Base-by-base conservation (phyloP, 2,797 vertebrate species). In the Leptodactylus fallax region DNA sequence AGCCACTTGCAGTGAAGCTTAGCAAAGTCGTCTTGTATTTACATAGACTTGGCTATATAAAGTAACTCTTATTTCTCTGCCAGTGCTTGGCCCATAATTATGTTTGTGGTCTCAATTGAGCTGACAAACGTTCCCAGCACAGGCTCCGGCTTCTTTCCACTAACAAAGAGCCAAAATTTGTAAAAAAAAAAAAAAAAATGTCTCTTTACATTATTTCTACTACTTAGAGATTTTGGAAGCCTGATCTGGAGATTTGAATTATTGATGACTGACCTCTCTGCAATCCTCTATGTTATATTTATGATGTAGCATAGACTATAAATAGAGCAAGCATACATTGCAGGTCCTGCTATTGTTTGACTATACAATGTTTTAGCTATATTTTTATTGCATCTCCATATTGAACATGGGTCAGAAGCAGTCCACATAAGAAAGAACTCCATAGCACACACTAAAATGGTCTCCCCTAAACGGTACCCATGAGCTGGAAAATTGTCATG, bases 11-110 rank as follows among this genome's bases (percentile, higher is more conserved):
- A 49, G 87, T 53, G 56, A 56, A 85, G 27, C 78, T 80, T 19
- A 90, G 60, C 12, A 87, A 85, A 79, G 27, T 21, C 16, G 36
- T 86, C 47, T 83, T 74, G 86, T 63, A 85, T 0, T 58, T 81
- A 60, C 79, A 60, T 45, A 53, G 49, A 85, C 87, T 63, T 67
- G 81, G 19, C 90, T 88, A 88, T 90, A 91, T 88, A 91, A 92
- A 92, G 90, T 87, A 93, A 90, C 89, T 87, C 56, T 87, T 90
- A 89, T 85, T 90, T 90, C 61, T 89, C 85, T 90, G 90, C 47
- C 78, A 74, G 72, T n/a, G 67, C 21, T 83, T 72, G n/a, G 67
- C 81, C 49, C 87, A 85, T 86, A 89, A 72, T 87, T 86, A 47
- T 81, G 10, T 85, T 87, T 88, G 61, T 25, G 90, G 91, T 27